These are phyloP conservation scores for Melanotaenia maccullochi DNA, from an alignment of 2,797 vertebrate genomes.

Conservation along the genomic window DNA sequence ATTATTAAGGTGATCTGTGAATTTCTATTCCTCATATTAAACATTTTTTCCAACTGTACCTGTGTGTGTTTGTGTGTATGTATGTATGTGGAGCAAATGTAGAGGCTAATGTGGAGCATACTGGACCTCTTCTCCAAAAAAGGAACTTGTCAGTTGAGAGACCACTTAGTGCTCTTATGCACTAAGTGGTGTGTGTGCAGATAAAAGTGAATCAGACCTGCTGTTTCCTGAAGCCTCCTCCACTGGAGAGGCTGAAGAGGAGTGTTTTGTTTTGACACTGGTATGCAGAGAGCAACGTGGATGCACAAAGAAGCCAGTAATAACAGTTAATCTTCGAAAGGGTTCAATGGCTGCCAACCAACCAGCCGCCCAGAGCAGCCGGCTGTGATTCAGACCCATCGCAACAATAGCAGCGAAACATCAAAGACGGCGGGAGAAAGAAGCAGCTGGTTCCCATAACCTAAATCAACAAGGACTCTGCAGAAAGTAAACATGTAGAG, in stretches of 20 bases:
- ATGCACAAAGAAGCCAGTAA: conserved; percentile 68
- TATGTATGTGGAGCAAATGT: conserved; percentile 21
- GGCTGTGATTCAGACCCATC: conserved; percentile 44
- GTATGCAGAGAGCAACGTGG: conserved; percentile 72
- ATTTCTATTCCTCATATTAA: conserved; percentile 58
- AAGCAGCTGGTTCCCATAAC: conserved; percentile 69
- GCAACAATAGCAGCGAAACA: conserved; percentile 55
- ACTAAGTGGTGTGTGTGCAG: conserved; percentile 54
- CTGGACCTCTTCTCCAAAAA: conserved; percentile 64
- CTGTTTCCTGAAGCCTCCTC: conserved; percentile 78
- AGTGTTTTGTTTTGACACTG: conserved; percentile 69
- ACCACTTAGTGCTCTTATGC: conserved; percentile 64
- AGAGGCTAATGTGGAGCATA: conserved; percentile 43
- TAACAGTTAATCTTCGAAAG: conserved; percentile 79
- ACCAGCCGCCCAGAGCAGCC: conserved; percentile 34
- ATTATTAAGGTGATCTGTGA: conserved; percentile 68
- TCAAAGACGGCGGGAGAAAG: conserved; percentile 53
- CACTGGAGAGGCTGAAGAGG: conserved; percentile 73
- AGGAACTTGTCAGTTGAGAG: conserved; percentile 72
- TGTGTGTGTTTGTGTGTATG: too few relatives aligned
- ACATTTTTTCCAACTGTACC: conserved; percentile 43
- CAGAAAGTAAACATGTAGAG: conserved; percentile 52
- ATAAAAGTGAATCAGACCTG: conserved; percentile 69
- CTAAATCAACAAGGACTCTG: conserved; percentile 59
- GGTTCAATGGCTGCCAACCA: conserved; percentile 70